Conservation (phyloP, 1,140 invertebrate genomes). For the Monomorium pharaonis region DNA sequence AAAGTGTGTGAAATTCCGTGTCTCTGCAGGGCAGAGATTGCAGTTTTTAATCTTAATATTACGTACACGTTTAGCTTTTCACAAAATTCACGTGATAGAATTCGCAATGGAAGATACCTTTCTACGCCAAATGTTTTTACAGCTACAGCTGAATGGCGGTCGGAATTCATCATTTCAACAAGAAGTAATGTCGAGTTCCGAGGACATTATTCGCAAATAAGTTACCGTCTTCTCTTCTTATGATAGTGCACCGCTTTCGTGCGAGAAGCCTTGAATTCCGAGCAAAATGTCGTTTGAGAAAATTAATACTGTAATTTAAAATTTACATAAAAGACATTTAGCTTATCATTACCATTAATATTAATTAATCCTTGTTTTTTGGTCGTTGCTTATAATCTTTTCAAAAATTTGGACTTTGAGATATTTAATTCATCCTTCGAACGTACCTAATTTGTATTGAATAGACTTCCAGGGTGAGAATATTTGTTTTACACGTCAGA, state of each 20-base stretch:
- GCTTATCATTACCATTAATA: background rate
- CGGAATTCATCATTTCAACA: conserved; percentile 29
- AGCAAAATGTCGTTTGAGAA: background rate
- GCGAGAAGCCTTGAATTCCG: background rate
- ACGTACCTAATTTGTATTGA: background rate
- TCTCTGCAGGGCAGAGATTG: background rate
- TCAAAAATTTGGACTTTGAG: background rate
- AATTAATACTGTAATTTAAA: conserved; percentile 4
- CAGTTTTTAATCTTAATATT: background rate
- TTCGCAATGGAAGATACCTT: background rate
- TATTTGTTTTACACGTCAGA: background rate
- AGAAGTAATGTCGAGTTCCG: conserved; percentile 48
- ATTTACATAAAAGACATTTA: background rate
- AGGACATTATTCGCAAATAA: conserved; percentile 38
- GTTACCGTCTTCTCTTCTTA: conserved; percentile 37
- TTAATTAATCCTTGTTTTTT: background rate
- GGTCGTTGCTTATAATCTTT: background rate
- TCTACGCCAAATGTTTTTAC: conserved; percentile 64
- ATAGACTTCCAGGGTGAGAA: background rate
- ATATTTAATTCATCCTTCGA: background rate
- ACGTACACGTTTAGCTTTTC: background rate
- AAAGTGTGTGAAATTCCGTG: background rate
- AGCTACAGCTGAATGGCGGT: background rate
- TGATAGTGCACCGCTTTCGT: background rate
- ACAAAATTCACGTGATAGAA: background rate